A percentile compares a stretch with the other conserved stretches of the same genome.
These are phyloP conservation scores for Barbus barbus DNA, from an alignment of 2,113 vertebrate genomes.

Conservation along the genomic window DNA sequence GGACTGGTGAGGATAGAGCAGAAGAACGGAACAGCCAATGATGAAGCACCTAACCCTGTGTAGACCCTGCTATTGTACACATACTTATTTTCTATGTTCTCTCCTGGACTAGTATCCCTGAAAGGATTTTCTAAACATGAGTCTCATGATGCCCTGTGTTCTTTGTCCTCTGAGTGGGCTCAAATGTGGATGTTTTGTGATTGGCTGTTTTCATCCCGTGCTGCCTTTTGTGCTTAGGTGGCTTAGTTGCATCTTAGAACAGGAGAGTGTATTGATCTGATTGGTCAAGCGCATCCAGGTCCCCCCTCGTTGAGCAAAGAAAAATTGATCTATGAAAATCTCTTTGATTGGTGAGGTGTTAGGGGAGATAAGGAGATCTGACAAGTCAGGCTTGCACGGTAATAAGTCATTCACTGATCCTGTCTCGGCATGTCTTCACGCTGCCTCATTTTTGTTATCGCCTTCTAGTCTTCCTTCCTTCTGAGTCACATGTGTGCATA, in stretches of 20 bases:
- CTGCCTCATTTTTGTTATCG: neutral
- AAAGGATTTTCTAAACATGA: conserved; percentile 8
- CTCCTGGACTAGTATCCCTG: neutral
- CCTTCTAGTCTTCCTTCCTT: neutral
- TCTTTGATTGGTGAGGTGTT: conserved; percentile 40
- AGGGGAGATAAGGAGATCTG: conserved; percentile 10
- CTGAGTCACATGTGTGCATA: neutral
- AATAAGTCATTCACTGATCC: conserved; percentile 19
- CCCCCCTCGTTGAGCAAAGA: conserved; percentile 14
- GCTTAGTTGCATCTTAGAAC: neutral
- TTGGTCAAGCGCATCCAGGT: conserved; percentile 20
- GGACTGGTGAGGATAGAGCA: conserved; percentile 40
- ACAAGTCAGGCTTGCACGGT: neutral
- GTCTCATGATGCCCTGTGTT: no score
- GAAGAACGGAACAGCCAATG: neutral
- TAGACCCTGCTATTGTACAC: neutral
- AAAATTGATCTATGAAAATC: conserved; percentile 11
- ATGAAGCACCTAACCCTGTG: conserved; percentile 16
- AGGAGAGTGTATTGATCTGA: conserved; percentile 23
- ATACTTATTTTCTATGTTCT: neutral
- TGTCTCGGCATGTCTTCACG: neutral
- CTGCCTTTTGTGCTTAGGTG: neutral
- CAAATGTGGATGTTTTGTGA: neutral
- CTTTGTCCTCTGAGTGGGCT: neutral
- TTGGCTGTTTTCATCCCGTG: neutral